A percentile compares a stretch with the other conserved stretches of the same genome.
Evolutionary conservation across 2,888 invertebrate genomes (phyloP).

Genomic region (Cryptops parisi): DNA sequence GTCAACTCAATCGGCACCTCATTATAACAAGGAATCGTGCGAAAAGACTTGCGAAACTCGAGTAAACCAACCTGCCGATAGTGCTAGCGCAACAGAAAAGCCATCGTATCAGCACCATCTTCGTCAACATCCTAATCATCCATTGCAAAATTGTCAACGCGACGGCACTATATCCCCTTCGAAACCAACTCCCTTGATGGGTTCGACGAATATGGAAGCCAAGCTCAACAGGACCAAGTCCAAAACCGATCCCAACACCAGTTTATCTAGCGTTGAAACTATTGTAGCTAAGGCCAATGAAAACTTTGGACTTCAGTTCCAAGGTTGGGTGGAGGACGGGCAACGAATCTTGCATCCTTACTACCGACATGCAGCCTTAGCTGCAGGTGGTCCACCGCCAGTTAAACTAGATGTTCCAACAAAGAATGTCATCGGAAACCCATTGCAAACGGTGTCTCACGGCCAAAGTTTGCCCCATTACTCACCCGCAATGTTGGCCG

Average conservation of each 20-base stretch:
- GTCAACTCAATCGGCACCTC: background rate
- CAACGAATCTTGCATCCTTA: background rate
- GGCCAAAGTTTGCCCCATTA: background rate
- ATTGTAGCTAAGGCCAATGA: background rate
- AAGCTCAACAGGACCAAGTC: background rate
- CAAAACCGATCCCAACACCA: slow-evolving; percentile 5
- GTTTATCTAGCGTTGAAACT: slow-evolving; percentile 21
- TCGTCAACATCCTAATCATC: too few relatives aligned
- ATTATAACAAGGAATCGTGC: too few relatives aligned
- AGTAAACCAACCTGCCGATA: background rate
- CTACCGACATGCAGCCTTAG: background rate
- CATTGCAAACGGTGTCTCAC: background rate
- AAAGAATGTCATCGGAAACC: background rate
- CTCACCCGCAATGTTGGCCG: background rate
- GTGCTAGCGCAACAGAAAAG: background rate
- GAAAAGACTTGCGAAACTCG: background rate
- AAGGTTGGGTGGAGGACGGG: background rate
- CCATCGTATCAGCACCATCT: background rate
- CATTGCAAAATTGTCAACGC: too few relatives aligned
- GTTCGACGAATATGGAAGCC: background rate
- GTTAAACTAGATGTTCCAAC: too few relatives aligned
- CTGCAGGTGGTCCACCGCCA: background rate
- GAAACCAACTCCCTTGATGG: background rate
- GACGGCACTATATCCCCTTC: background rate
- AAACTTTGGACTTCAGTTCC: slow-evolving; percentile 1